Evolutionary conservation across 1,140 invertebrate species (phyloP), one percentile per base, ranked within the genome.

Genomic region (Antheraea pernyi): DNA sequence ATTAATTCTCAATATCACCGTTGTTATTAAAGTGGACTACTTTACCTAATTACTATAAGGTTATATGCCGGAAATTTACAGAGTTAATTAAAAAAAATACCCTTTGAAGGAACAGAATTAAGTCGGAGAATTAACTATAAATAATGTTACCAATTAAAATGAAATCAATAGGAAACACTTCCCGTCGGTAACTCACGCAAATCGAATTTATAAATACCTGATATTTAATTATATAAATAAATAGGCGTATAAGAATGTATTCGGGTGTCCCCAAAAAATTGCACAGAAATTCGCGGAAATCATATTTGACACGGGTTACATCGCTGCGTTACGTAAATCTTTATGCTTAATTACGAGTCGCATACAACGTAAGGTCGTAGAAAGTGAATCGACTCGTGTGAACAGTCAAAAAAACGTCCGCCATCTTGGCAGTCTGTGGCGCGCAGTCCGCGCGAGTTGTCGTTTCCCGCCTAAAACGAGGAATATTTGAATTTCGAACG

Each of bases 381-480:
- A 91, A 91, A 91, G 89, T 91, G 89, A 91, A 89, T 89, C 82
- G 89, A 80, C 88, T 89, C 81, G 87, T 89, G 89, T 91, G 89
- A 91, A 90, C 85, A 83, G 85, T 89, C 89, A 88, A 90, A 91
- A 91, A 67, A 89, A 85, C 72, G 65, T 75, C 82, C 83, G 84
- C 88, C 88, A 88, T 91, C 82, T 90, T 90, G 84, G 76, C 86
- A 91, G 89, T 91, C 86, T 84, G 80, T 84, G 82, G 85, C 80
- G 84, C 85, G 85, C 84, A 73, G 84, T 74, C 72, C 76, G 85
- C 82, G 82, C 82, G 83, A 83, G 65, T 79, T 69, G 80, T 88
- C 89, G 88, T 83, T 86, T 86, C 85, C 84, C 85, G 83, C 87
- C 82, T 67, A 84, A 83, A 81, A 77, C 11, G 16, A 53, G 13